These are phyloP conservation scores for Urocynchramus pylzowi DNA, from an alignment of 2,113 vertebrate species.

Conservation along the genomic window DNA sequence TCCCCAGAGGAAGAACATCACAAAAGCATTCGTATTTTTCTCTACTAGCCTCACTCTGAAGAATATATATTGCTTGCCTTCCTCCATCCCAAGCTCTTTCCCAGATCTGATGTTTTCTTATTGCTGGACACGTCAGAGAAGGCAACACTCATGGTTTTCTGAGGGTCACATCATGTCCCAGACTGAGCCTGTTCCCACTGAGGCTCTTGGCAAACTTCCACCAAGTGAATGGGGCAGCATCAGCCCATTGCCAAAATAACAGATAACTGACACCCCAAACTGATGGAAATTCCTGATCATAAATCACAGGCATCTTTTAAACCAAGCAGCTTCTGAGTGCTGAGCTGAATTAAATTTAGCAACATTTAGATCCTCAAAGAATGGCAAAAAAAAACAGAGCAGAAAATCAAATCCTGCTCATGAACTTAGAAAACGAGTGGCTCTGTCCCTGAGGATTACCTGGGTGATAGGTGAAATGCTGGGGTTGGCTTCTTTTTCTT, in stretches of 20 bases:
- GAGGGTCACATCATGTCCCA: neutral
- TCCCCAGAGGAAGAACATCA: conserved; percentile 37
- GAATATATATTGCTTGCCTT: neutral
- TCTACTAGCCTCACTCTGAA: neutral
- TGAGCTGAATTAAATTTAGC: neutral
- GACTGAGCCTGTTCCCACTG: neutral
- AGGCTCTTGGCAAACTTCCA: neutral
- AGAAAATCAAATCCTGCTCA: neutral
- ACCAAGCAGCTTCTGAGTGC: neutral
- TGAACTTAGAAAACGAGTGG: neutral
- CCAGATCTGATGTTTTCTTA: conserved; percentile 7
- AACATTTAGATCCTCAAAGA: neutral
- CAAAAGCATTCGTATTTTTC: conserved; percentile 10
- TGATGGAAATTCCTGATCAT: neutral
- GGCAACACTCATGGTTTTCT: neutral
- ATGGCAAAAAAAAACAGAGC: neutral
- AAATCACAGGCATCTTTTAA: neutral
- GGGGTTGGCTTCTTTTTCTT: conserved; percentile 93
- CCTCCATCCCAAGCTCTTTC: neutral
- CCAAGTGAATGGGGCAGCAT: neutral
- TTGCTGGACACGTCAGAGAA: neutral
- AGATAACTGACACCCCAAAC: neutral
- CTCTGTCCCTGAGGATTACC: conserved; percentile 66
- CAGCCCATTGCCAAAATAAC: neutral
- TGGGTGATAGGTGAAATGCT: conserved; percentile 92